Percentiles rank a stretch among this genome's conserved stretches.
phyloP scores from a whole-genome alignment of 2,113 vertebrate species.

The Romanogobio albipinnatus region DNA sequence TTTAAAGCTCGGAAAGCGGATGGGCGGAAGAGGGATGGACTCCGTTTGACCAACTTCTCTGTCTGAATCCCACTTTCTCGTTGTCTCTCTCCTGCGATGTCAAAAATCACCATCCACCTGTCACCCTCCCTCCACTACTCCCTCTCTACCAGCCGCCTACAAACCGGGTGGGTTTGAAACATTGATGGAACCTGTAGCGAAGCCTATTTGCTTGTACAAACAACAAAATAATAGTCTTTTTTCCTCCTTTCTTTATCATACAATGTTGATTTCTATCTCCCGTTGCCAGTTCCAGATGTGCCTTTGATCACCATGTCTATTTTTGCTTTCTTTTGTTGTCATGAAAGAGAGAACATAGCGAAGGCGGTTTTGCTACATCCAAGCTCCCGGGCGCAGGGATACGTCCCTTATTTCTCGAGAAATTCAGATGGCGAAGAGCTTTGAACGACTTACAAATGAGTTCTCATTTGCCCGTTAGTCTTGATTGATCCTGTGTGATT shows the following conservation, averaged over 20 bases:
- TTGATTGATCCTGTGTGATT: conserved; percentile 43
- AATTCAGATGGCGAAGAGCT: conserved; percentile 52
- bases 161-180: conserved; percentile 67
- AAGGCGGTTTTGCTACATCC: conserved; percentile 49
- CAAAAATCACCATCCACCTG: conserved; percentile 44
- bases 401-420: background rate
- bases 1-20: conserved; percentile 50
- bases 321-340: conserved; percentile 72
- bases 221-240: conserved; percentile 55
- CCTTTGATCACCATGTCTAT: conserved; percentile 74
- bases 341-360: conserved; percentile 62
- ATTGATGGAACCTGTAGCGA: conserved; percentile 64
- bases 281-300: conserved; percentile 66
- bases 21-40: conserved; percentile 21
- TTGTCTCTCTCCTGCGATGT: background rate
- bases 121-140: background rate
- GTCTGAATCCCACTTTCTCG: background rate
- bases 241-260: conserved; percentile 28
- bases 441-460: conserved; percentile 55
- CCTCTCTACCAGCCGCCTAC: conserved; percentile 42
- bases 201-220: conserved; percentile 63
- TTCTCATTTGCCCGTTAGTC: conserved; percentile 55
- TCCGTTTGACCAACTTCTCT: conserved; percentile 42
- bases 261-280: conserved; percentile 68
- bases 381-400: conserved; percentile 34